Evolutionary conservation across 2,888 invertebrate species (phyloP), one percentile per base, ranked within the genome.

Genomic region (Conus canariensis): DNA sequence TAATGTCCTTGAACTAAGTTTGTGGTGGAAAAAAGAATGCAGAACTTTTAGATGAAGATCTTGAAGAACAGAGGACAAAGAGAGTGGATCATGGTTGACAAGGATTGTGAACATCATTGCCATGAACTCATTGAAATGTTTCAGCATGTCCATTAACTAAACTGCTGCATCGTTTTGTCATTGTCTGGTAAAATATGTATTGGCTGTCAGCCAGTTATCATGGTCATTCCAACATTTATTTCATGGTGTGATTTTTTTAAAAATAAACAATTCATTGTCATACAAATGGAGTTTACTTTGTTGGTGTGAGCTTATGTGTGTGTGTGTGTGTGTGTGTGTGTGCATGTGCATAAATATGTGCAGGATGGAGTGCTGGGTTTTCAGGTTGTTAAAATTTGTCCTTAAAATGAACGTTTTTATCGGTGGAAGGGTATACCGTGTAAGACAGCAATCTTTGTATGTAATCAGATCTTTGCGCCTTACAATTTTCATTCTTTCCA

Each of bases 241-340:
- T 83, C 82, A 83, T 83, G 16, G 82, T 83, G 82, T 83, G 82
- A 25, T 8, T 14, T 58, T 82, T 82, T 82, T 82, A 22, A 19
- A 58, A 83, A 83, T 83, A 83, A 83, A 83, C 58, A 83, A 56
- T 83, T 83, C 82, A 83, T 83, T 58, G 82, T 83, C 82, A 83
- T 58, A 19, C 19, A 83, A 64, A 64, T 64, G 64, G 64, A 64
- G 12, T 64, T 64, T 14, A 64, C 16, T 64, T 64, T 64, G 64
- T 16, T 64, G 64, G 64, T 64, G 64, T 14, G 64, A 14, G 64
- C 16, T 45, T 45, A 45, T 70, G 70, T 19, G 70, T 14, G 22
- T 70, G 70, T 70, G 70, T 70, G 22, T 70, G 70, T 70, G 70
- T 70, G 70, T 14, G 8, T 70, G 70, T 64, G 60, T 64, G 60